phyloP scores from a whole-genome alignment of 2,797 vertebrate genomes.

The Taenioides sp. region DNA sequence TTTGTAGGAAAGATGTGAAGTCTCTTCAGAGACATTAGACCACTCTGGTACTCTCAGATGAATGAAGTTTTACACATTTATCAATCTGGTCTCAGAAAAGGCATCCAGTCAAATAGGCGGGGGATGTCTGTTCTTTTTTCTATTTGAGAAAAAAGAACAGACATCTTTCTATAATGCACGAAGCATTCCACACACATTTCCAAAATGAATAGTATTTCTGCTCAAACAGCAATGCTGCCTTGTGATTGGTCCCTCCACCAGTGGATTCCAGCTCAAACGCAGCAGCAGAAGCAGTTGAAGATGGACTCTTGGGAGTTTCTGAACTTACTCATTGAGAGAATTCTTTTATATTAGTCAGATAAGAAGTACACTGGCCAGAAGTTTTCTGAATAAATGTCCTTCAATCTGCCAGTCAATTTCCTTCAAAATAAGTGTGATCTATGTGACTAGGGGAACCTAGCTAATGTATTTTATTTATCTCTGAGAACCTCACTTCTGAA shows the following conservation, averaged over 20 bases:
- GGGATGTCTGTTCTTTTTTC: too few species aligned
- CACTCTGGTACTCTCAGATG: too few species aligned
- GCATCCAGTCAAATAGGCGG: too few species aligned
- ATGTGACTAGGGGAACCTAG: too few species aligned
- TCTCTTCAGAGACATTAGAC: neutral
- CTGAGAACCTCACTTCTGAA: too few species aligned
- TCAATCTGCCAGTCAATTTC: neutral
- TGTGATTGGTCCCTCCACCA: neutral
- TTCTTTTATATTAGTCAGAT: neutral
- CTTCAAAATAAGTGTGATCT: neutral
- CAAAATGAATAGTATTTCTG: too few species aligned
- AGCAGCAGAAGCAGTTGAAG: neutral
- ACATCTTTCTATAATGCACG: neutral
- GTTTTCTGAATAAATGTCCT: neutral
- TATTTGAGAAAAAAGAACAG: too few species aligned
- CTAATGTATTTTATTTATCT: too few species aligned
- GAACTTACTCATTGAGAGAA: neutral
- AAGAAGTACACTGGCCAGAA: neutral
- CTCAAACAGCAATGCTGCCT: neutral
- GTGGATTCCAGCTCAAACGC: neutral
- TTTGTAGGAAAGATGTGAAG: neutral
- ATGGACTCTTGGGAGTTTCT: neutral
- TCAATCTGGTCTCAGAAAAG: too few species aligned
- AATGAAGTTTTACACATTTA: too few species aligned
- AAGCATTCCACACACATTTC: neutral